Percentiles rank a stretch among this genome's conserved stretches.
These are phyloP conservation scores for Tribolium freemani DNA, from an alignment of 2,888 invertebrate genomes.

Conservation along the genomic window DNA sequence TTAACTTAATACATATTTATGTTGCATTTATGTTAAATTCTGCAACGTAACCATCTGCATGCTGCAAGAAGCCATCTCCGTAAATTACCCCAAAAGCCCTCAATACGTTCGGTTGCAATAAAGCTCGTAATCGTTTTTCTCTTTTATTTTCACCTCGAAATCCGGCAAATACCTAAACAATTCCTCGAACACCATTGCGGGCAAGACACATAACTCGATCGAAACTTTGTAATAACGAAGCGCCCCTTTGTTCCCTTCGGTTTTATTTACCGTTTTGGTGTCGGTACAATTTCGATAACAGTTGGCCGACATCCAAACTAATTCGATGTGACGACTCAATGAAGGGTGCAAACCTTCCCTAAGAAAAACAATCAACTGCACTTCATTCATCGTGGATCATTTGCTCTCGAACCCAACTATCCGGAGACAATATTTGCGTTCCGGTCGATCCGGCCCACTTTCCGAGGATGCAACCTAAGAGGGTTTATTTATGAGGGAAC, in stretches of 20 bases:
- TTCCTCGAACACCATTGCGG: not conserved
- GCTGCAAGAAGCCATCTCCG: not conserved
- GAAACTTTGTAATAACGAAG: constrained; percentile 7
- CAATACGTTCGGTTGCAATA: not conserved
- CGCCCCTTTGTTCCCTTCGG: constrained; percentile 3
- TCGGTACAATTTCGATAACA: constrained; percentile 25
- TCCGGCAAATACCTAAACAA: constrained; percentile 18
- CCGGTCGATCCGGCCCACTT: constrained; percentile 25
- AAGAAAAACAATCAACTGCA: constrained; percentile 42
- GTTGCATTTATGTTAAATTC: not conserved
- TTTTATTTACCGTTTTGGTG: constrained; percentile 13
- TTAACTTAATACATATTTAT: not conserved
- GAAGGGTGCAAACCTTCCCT: constrained; percentile 36
- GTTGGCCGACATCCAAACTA: constrained; percentile 36
- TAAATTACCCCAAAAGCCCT: not conserved
- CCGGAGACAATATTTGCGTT: constrained; percentile 42
- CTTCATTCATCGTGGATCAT: constrained; percentile 44
- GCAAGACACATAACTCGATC: constrained; percentile 25
- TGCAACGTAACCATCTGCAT: not conserved
- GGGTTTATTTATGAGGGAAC: constrained; percentile 6
- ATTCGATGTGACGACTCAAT: constrained; percentile 39
- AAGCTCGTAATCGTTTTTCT: not conserved
- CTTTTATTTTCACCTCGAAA: not conserved
- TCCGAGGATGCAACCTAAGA: constrained; percentile 6
- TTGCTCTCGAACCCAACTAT: constrained; percentile 38